Evolutionary conservation across 2,888 invertebrate genomes (phyloP), one percentile per base, ranked within the genome.

Genomic region (Orthosia gracilis): DNA sequence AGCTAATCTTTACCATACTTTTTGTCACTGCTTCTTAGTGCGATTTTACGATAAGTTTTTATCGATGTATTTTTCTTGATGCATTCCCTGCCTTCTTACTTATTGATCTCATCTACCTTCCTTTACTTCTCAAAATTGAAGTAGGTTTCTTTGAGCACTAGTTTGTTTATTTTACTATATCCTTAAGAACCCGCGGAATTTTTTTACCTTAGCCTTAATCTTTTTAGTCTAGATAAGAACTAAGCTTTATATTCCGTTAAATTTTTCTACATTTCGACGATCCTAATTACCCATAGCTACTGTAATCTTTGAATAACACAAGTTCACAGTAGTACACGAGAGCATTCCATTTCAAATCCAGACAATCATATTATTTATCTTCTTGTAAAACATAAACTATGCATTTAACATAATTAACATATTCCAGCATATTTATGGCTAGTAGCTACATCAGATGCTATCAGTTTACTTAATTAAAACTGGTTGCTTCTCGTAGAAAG

Each of bases 381-480:
- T 65, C n/a, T 40, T 62, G 23, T 63, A 45, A 63, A 49, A 57
- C 15, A 61, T 70, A 15, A 54, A 64, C 11, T 40, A 23, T 11
- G 13, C 62, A 15, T 52, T 66, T 72, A 62, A 70, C 54, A 50
- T 26, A 50, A 83, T 68, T 47, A 69, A 54, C 59, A n/a, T 50
- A 79, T 80, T 78, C 55, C 50, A 54, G 21, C 31, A 47, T 69
- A 55, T 69, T 78, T 47, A 59, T 57, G 45, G 54, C 61, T 69
- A 67, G 69, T 71, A 65, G 31, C 47, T 47, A 57, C 65, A 40
- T 13, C 12, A 61, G 80, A 83, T 81, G 21, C n/a, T 71, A 79
- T 83, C 81, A 65, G 31, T 81, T 64, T 31, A 52, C 45, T 73
- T 83, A 79, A 80, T 83, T 79, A 81, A 66, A 74, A 80, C 75